Evolutionary conservation across 2,113 vertebrate genomes (phyloP), one percentile per base, ranked within the genome.

Genomic region (Myrmophylax atrothorax): DNA sequence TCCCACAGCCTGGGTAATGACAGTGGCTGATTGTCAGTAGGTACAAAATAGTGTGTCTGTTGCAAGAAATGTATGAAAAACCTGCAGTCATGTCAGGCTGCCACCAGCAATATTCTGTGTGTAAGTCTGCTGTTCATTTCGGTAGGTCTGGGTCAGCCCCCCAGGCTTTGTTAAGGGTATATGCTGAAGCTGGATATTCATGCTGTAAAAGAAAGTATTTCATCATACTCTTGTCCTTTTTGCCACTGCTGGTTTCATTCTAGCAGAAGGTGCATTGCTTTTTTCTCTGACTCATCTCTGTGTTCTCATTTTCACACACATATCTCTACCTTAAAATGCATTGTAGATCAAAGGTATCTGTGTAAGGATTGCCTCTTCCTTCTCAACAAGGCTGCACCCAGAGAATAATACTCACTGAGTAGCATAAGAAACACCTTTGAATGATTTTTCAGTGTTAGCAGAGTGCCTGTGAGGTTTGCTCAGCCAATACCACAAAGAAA

Each of bases 381-480:
- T 94, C 28, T 47, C 62, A 83, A n/a, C 23, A 26, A 53, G 50
- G 29, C 67, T 83, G 38, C 67, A 67, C 63, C 91, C 35, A 26
- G 52, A 83, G 67, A 76, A 75, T 63, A 62, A 42, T 59, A 63
- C 33, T 77, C 24, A 33, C 58, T 29, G 72, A 58, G 58, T 67
- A 16, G 44, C 69, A 11, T 77, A 83, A 58, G 78, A 87, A 74
- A 38, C 38, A 74, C 33, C 75, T 94, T 67, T 63, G 85, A 91
- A 62, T 52, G 75, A 66, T 86, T 91, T 94, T 87, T 91, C 52
- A 72, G 42, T 95, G 84, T 90, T 96, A 87, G 81, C 87, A 73
- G 42, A 91, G 67, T 20, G 53, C 40, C 55, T 94, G 46, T 1
- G 10, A 90, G 47, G 50, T 94, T 94, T 96, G 42, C 75, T 93